Percentiles rank a stretch among this genome's conserved stretches.
Evolutionary conservation across 2,113 vertebrate genomes (phyloP).

Genomic region (Pseudonaja textilis): DNA sequence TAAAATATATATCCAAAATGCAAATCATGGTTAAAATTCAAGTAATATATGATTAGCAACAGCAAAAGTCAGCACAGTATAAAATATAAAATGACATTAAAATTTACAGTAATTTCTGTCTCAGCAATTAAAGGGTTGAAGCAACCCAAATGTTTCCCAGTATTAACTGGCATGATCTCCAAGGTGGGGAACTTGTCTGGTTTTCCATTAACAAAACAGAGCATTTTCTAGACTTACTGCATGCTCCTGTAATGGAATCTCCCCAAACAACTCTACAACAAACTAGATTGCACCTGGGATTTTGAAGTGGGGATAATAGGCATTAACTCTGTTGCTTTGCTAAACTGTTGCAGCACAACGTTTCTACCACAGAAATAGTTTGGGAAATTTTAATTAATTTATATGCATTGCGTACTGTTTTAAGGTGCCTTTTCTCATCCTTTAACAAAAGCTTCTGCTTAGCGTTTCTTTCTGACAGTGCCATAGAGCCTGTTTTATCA

Average conservation of each 20-base stretch:
- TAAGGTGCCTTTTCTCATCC: background rate
- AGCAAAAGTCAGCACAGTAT: background rate
- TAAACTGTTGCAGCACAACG: background rate
- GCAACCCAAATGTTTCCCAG: background rate
- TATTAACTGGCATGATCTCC: background rate
- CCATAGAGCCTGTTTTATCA: background rate
- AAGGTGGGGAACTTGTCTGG: background rate
- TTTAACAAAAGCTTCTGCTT: background rate
- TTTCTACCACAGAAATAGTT: background rate
- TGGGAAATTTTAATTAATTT: background rate
- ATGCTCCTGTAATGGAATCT: background rate
- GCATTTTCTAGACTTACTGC: background rate
- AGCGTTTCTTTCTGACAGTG: background rate
- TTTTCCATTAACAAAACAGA: background rate
- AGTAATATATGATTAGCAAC: background rate
- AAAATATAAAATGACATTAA: background rate
- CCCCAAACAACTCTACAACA: background rate
- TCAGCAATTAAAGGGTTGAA: background rate
- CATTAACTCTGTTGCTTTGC: background rate
- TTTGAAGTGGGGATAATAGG: background rate
- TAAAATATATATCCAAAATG: background rate
- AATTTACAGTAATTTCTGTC: background rate
- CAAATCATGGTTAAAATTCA: background rate
- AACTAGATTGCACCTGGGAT: background rate
- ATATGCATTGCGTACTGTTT: background rate